Evolutionary conservation across 2,113 vertebrate genomes (phyloP).

Genomic region (Cichladusa arquata): DNA sequence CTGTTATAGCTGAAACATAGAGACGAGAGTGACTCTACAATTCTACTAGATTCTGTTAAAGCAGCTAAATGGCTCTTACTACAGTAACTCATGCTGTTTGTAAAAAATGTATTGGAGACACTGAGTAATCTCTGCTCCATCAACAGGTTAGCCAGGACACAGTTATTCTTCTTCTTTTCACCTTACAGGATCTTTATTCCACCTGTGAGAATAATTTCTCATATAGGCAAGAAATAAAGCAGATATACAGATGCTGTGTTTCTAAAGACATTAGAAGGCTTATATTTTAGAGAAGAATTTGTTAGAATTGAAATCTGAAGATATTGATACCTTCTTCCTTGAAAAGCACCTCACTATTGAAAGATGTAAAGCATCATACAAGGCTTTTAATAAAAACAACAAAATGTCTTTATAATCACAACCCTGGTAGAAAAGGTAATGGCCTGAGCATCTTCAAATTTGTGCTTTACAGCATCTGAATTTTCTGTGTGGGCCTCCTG

Average conservation of each 20-base stretch:
- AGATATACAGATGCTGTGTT: background rate
- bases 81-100: background rate
- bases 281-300: background rate
- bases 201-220: background rate
- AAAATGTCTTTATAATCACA: background rate
- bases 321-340: background rate
- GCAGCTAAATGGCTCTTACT: background rate
- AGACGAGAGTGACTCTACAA: background rate
- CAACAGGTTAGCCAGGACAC: background rate
- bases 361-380: background rate
- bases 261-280: background rate
- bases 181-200: background rate
- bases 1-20: background rate
- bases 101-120: background rate
- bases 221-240: background rate
- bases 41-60: background rate
- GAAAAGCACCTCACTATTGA: background rate
- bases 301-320: background rate
- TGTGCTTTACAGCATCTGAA: background rate
- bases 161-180: background rate
- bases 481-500: background rate
- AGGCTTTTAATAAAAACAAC: background rate
- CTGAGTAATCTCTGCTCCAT: background rate
- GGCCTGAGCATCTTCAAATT: background rate
- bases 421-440: background rate